Percentiles rank a stretch among this genome's conserved stretches.
Conservation (phyloP, 2,888 invertebrate genomes). For the Lucinisca nassula region DNA sequence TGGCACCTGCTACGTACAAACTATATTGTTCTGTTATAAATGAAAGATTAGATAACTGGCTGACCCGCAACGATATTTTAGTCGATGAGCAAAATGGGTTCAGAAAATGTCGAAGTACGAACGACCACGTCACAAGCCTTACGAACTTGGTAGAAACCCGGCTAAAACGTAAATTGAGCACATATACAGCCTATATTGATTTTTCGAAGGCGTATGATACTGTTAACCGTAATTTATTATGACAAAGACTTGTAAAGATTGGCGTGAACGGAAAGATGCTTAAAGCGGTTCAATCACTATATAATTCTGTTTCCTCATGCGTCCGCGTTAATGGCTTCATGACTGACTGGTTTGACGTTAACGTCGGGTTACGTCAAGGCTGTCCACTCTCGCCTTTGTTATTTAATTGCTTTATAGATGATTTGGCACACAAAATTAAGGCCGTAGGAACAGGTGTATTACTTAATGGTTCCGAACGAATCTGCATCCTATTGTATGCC, state of each 20-base stretch:
- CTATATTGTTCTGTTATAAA: constrained; percentile 36
- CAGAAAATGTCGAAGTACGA: neutral
- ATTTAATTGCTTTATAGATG: too few relatives aligned
- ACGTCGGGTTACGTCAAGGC: neutral
- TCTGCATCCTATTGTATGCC: too few relatives aligned
- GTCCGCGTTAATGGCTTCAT: neutral
- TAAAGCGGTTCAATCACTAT: neutral
- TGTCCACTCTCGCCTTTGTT: neutral
- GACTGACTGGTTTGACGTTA: constrained; percentile 6
- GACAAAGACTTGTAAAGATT: neutral
- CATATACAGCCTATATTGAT: constrained; percentile 7
- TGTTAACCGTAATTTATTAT: neutral
- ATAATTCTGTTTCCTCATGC: neutral
- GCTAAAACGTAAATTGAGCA: neutral
- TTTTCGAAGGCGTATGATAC: neutral
- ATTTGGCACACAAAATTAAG: neutral
- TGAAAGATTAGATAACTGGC: neutral
- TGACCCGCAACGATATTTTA: neutral
- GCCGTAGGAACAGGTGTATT: neutral
- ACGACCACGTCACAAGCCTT: neutral
- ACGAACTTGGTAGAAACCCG: neutral
- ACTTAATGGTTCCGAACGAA: too few relatives aligned
- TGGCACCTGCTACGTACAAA: constrained; percentile 31
- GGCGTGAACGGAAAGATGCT: constrained; percentile 5
- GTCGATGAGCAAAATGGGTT: constrained; percentile 19